These are phyloP conservation scores for Melinaea menophilus DNA, from an alignment of 2,888 invertebrate species.

Conservation along the genomic window DNA sequence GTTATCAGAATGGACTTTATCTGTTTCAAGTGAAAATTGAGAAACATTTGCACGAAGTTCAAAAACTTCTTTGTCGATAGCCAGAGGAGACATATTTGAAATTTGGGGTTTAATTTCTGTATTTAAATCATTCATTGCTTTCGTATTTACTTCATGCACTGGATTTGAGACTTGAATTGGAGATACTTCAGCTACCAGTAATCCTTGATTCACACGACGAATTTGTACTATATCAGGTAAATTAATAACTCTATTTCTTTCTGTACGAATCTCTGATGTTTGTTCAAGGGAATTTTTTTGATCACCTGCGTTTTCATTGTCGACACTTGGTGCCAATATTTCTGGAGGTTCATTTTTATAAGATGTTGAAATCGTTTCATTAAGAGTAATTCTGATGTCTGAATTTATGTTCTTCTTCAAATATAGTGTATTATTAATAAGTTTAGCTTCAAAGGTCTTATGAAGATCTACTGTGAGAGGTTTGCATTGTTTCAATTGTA, in stretches of 20 bases:
- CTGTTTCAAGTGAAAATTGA: no score
- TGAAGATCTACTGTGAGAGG: conserved; percentile 63
- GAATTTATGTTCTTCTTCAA: conserved; percentile 31
- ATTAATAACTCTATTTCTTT: conserved; percentile 54
- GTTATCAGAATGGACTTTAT: not conserved
- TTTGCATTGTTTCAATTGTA: conserved; percentile 52
- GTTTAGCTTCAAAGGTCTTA: conserved; percentile 59
- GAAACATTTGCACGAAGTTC: no score
- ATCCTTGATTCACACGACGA: conserved; percentile 54
- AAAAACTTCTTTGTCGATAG: no score
- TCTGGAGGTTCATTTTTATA: conserved; percentile 13
- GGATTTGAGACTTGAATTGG: conserved; percentile 44
- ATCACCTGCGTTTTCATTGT: not conserved
- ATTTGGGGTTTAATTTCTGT: not conserved
- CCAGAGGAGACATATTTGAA: not conserved
- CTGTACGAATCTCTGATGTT: conserved; percentile 17
- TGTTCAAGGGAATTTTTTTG: no score
- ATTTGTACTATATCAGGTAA: conserved; percentile 56
- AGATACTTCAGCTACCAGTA: conserved; percentile 58
- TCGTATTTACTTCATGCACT: conserved; percentile 4
- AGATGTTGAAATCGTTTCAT: no score
- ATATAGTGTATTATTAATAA: conserved; percentile 52
- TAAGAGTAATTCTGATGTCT: no score
- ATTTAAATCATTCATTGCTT: conserved; percentile 27
- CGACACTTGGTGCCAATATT: not conserved